Evolutionary conservation across 2,113 vertebrate species (phyloP).

Genomic region (Carassius gibelio): DNA sequence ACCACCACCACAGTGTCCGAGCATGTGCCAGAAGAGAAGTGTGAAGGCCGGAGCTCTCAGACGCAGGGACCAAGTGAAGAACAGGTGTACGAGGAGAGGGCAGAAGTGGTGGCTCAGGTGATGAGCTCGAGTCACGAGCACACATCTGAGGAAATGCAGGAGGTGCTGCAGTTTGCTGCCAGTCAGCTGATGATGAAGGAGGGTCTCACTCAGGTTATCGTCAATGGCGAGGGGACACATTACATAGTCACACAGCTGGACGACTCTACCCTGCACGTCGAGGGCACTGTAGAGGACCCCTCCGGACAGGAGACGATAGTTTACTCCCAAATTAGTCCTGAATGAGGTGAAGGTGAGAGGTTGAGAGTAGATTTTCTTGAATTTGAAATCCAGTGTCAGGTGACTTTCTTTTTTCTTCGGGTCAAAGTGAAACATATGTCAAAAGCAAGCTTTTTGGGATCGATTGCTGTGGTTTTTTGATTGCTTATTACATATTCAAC

Average conservation of each 20-base stretch:
- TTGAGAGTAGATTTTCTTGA: not conserved
- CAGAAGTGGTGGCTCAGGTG: conserved; percentile 72
- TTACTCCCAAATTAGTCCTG: conserved; percentile 79
- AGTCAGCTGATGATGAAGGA: conserved; percentile 90
- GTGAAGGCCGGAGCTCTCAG: conserved; percentile 69
- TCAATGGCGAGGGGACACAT: conserved; percentile 93
- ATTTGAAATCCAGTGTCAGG: not conserved
- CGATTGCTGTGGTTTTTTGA: not conserved
- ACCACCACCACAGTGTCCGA: conserved; percentile 25
- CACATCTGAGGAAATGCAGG: conserved; percentile 85
- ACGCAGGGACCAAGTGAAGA: conserved; percentile 52
- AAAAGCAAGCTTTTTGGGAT: not conserved
- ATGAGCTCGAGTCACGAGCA: conserved; percentile 71
- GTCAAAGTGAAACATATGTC: not conserved
- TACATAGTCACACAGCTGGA: conserved; percentile 95
- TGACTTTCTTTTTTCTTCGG: not conserved
- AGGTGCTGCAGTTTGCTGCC: conserved; percentile 91
- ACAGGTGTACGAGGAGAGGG: conserved; percentile 70
- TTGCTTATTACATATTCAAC: too few species aligned
- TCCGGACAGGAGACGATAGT: conserved; percentile 78
- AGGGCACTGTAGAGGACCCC: conserved; percentile 76
- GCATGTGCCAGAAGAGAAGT: not conserved
- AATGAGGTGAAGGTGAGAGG: conserved; percentile 30
- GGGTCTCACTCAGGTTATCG: conserved; percentile 91
- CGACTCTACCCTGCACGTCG: conserved; percentile 79